Evolutionary conservation across 2,888 invertebrate genomes (phyloP).

Genomic region (Leucozona laternaria): DNA sequence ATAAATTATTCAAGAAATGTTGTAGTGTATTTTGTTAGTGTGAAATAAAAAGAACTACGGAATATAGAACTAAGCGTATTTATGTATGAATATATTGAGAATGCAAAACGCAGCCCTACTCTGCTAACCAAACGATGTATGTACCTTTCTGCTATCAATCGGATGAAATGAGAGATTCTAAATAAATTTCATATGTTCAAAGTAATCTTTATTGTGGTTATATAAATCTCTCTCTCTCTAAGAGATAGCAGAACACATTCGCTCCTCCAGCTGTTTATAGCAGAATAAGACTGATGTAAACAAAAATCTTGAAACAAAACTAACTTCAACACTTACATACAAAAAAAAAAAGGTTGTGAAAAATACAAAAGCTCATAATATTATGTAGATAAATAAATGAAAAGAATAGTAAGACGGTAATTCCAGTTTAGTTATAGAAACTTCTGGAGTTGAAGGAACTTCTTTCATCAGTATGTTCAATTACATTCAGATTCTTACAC

Average conservation of each 20-base stretch:
- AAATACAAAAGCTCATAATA: slow-evolving; percentile 1
- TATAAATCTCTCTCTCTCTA: background rate
- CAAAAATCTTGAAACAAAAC: background rate
- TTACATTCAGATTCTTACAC: too few relatives aligned
- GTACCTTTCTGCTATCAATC: background rate
- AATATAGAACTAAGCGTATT: background rate
- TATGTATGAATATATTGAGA: background rate
- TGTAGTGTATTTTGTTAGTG: slow-evolving; percentile 18
- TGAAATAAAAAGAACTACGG: background rate
- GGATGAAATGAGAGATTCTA: background rate
- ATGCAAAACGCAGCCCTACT: background rate
- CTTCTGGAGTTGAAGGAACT: background rate
- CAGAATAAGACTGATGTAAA: background rate
- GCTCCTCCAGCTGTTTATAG: background rate
- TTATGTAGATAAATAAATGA: background rate
- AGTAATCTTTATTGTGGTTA: background rate
- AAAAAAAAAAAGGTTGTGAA: background rate
- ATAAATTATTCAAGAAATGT: slow-evolving; percentile 39
- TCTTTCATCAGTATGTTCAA: background rate
- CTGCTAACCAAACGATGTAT: background rate
- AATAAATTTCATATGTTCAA: background rate
- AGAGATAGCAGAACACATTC: background rate
- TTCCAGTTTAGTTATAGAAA: background rate
- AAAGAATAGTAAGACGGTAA: background rate
- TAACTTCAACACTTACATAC: background rate